These are phyloP conservation scores for Epizoanthus fatuus DNA, from an alignment of 92 coral and sea anemone genomes.

Conservation along the genomic window DNA sequence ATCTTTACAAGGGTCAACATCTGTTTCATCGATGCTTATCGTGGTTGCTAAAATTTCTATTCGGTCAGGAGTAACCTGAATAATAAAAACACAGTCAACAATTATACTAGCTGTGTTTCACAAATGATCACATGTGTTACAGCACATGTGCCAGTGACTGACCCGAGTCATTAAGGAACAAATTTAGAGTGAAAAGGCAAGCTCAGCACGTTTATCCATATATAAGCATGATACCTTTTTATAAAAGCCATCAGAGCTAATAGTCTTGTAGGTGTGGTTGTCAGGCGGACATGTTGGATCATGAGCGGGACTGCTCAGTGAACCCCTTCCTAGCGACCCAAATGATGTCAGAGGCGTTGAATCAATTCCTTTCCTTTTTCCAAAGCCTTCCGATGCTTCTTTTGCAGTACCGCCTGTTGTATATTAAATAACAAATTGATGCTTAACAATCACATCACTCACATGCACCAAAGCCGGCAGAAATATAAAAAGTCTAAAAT, in stretches of 20 bases:
- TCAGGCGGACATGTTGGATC: constrained; percentile 40
- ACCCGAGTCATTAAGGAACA: background rate
- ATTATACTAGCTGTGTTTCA: too few relatives aligned
- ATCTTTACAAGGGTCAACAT: constrained; percentile 30
- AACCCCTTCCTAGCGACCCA: constrained; percentile 13
- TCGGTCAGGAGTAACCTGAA: constrained; percentile 36
- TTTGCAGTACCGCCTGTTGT: too few relatives aligned
- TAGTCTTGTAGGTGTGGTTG: constrained; percentile 25
- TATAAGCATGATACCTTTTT: constrained; percentile 8
- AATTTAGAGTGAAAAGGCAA: background rate
- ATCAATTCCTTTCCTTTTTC: constrained; percentile 1
- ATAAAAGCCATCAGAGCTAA: constrained; percentile 42
- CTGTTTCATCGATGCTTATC: constrained; percentile 21
- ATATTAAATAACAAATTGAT: too few relatives aligned
- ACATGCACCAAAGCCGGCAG: too few relatives aligned
- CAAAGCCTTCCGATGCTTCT: too few relatives aligned
- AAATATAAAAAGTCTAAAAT: too few relatives aligned
- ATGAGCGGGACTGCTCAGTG: background rate
- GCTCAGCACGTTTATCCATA: background rate
- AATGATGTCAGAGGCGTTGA: constrained; percentile 18
- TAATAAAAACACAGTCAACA: too few relatives aligned
- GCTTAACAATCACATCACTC: too few relatives aligned
- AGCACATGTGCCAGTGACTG: too few relatives aligned
- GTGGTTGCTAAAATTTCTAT: constrained; percentile 26
- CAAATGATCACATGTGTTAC: too few relatives aligned